These are phyloP conservation scores for Synanthedon formicaeformis DNA, from an alignment of 2,888 invertebrate species.

Conservation along the genomic window DNA sequence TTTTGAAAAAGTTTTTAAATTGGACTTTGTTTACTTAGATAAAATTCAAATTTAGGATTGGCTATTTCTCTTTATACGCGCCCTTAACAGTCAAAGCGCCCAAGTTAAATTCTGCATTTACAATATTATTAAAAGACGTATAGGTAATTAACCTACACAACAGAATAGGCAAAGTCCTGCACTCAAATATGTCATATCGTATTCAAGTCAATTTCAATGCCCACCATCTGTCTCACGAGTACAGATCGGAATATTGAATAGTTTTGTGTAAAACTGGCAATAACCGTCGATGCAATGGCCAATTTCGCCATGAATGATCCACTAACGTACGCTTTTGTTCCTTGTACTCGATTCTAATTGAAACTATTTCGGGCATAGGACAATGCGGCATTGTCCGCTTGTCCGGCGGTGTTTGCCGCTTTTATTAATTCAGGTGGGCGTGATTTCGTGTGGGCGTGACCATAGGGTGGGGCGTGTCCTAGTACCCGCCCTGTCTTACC, in stretches of 20 bases:
- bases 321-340: conserved; percentile 56
- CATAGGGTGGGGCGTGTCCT: conserved; percentile 30
- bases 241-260: conserved; percentile 2
- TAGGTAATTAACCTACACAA: too few relatives aligned
- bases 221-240: neutral
- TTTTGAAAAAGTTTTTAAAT: too few relatives aligned
- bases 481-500: conserved; percentile 24
- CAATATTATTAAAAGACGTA: too few relatives aligned
- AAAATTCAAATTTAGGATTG: too few relatives aligned
- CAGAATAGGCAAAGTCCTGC: too few relatives aligned
- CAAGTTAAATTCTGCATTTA: too few relatives aligned
- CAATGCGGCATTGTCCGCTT: conserved; percentile 68
- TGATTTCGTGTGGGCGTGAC: conserved; percentile 43
- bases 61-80: too few relatives aligned
- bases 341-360: conserved; percentile 63
- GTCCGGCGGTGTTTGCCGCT: conserved; percentile 66
- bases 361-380: conserved; percentile 68
- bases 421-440: conserved; percentile 69
- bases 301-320: conserved; percentile 57
- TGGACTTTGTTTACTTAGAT: too few relatives aligned
- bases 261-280: conserved; percentile 23
- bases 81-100: too few relatives aligned
- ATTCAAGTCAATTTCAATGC: too few relatives aligned
- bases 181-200: too few relatives aligned
- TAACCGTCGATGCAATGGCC: conserved; percentile 43